Conservation (phyloP, 2,888 invertebrate genomes). For the Lepidochitona cinerea region DNA sequence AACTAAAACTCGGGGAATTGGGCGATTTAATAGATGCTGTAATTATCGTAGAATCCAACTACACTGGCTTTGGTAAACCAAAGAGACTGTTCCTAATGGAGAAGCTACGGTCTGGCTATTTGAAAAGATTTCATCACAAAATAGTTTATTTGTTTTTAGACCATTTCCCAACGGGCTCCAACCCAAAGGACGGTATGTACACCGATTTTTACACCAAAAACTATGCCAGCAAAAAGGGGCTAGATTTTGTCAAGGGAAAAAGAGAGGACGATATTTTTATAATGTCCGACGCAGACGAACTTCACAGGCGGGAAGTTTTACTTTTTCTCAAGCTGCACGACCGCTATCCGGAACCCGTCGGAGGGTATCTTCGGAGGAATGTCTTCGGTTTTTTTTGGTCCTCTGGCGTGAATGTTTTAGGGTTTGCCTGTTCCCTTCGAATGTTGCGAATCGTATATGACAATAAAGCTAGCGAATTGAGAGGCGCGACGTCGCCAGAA, state of each 20-base stretch:
- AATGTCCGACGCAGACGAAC: slow-evolving; percentile 75
- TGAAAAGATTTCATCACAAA: slow-evolving; percentile 73
- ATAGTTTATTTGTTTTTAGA: slow-evolving; percentile 73
- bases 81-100: slow-evolving; percentile 70
- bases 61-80: slow-evolving; percentile 56
- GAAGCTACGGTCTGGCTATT: slow-evolving; percentile 73
- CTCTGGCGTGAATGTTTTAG: background rate
- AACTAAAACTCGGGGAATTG: slow-evolving; percentile 76
- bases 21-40: slow-evolving; percentile 78
- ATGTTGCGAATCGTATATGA: slow-evolving; percentile 2
- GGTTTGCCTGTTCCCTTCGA: background rate
- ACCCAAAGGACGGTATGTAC: slow-evolving; percentile 46
- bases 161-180: slow-evolving; percentile 45
- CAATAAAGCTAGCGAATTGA: background rate
- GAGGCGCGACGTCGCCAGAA: background rate
- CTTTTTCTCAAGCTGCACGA: slow-evolving; percentile 80
- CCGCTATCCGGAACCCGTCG: slow-evolving; percentile 77
- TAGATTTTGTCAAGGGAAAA: slow-evolving; percentile 28
- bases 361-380: slow-evolving; percentile 77
- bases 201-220: slow-evolving; percentile 43
- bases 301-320: slow-evolving; percentile 78
- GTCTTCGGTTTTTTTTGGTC: slow-evolving; percentile 81
- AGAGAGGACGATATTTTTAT: slow-evolving; percentile 70
- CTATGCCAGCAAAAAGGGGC: slow-evolving; percentile 22
- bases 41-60: slow-evolving; percentile 73